These are phyloP conservation scores for Phrynocephalus guinanensis DNA, from an alignment of 2,797 vertebrate genomes.

Conservation along the genomic window DNA sequence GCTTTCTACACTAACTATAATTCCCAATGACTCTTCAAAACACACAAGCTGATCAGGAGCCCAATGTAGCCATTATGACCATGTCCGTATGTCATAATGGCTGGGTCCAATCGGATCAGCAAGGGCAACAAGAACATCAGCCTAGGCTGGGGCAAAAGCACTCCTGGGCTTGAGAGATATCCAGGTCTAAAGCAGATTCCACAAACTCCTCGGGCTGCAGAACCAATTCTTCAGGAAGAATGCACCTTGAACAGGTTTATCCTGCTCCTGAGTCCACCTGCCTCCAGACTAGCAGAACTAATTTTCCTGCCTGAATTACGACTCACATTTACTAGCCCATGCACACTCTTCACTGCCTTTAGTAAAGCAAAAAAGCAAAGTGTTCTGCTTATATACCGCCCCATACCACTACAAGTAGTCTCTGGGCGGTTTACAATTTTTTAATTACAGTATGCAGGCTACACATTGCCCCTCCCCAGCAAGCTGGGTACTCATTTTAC, in stretches of 20 bases:
- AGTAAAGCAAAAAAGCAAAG: too few species aligned
- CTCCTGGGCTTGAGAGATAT: too few species aligned
- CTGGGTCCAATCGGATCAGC: background rate
- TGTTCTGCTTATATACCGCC: too few species aligned
- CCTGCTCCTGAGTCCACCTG: background rate
- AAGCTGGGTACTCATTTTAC: too few species aligned
- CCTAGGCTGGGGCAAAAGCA: background rate
- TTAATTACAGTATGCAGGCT: too few species aligned
- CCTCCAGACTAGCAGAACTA: background rate
- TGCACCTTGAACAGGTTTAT: background rate
- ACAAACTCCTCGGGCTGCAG: background rate
- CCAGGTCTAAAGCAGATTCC: background rate
- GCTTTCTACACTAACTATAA: background rate
- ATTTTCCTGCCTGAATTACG: too few species aligned
- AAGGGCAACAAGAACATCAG: background rate
- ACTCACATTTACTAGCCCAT: too few species aligned
- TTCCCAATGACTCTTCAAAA: background rate
- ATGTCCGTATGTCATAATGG: background rate
- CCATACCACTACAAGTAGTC: too few species aligned
- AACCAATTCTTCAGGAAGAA: background rate
- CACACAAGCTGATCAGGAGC: background rate
- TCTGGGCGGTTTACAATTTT: too few species aligned
- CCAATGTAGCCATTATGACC: background rate
- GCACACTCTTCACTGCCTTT: too few species aligned
- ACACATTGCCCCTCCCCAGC: too few species aligned